These are phyloP conservation scores for Trachops cirrhosus DNA, from an alignment of 2,797 vertebrate genomes.

Conservation along the genomic window DNA sequence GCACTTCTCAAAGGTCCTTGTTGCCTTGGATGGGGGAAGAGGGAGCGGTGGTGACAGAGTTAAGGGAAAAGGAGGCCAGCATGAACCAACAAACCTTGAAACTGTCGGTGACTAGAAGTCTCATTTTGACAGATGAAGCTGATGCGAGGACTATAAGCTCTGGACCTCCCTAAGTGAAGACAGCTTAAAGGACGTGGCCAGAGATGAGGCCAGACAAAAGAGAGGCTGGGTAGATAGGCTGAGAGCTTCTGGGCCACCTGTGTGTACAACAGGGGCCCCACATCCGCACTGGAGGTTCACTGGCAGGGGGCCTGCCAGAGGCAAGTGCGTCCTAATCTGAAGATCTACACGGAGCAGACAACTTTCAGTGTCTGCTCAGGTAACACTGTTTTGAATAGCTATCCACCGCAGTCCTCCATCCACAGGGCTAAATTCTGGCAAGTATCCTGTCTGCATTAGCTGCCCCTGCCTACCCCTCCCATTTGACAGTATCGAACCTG, in stretches of 20 bases:
- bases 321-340: background rate
- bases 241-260: no score
- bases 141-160: background rate
- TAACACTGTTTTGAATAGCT: background rate
- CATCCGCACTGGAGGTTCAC: background rate
- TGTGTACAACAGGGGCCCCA: no score
- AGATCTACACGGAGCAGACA: background rate
- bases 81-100: background rate
- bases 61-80: background rate
- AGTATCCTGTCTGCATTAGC: background rate
- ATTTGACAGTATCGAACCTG: background rate
- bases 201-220: background rate
- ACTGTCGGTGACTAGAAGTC: background rate
- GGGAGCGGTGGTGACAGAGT: background rate
- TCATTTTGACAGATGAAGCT: background rate
- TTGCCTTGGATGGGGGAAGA: background rate
- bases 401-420: background rate
- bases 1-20: background rate
- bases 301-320: background rate
- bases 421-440: background rate
- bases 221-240: background rate
- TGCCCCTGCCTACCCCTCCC: background rate
- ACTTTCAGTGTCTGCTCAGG: background rate
- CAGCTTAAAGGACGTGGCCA: background rate
- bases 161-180: background rate